These are phyloP conservation scores for Machaerirhynchus nigripectus DNA, from an alignment of 2,113 vertebrate genomes.

Conservation along the genomic window DNA sequence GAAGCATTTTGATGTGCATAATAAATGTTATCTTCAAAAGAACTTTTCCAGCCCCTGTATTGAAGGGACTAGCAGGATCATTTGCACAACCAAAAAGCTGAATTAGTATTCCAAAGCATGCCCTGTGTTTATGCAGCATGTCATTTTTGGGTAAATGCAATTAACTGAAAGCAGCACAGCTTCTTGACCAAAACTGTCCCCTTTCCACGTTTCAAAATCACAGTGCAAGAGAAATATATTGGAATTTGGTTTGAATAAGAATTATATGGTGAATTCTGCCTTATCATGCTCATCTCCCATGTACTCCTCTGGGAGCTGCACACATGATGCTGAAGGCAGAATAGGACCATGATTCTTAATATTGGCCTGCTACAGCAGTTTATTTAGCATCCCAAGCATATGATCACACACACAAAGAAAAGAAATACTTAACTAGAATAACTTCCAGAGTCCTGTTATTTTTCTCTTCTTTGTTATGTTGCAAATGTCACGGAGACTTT, in stretches of 20 bases:
- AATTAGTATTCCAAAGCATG: slow-evolving; percentile 70
- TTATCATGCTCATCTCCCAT: neutral
- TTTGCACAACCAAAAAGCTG: slow-evolving; percentile 53
- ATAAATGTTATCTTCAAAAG: slow-evolving; percentile 56
- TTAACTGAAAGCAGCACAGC: slow-evolving; percentile 12
- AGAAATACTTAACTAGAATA: neutral
- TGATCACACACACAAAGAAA: neutral
- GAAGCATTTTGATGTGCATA: slow-evolving; percentile 60
- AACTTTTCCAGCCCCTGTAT: slow-evolving; percentile 34
- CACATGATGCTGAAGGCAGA: neutral
- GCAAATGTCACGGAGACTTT: slow-evolving; percentile 23
- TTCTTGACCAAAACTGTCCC: neutral
- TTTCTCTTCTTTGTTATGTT: slow-evolving; percentile 12
- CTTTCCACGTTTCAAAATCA: neutral
- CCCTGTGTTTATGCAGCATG: slow-evolving; percentile 64
- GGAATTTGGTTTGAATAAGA: slow-evolving; percentile 62
- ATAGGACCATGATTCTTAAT: slow-evolving; percentile 43
- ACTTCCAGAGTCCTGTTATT: neutral
- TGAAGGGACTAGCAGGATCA: slow-evolving; percentile 35
- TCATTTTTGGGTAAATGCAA: slow-evolving; percentile 42
- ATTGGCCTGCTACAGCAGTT: neutral
- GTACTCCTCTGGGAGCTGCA: neutral
- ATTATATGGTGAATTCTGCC: slow-evolving; percentile 32
- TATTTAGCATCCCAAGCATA: neutral
- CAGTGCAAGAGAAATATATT: slow-evolving; percentile 41